phyloP scores from a whole-genome alignment of 1,140 invertebrate species.

The Notospermus geniculatus region DNA sequence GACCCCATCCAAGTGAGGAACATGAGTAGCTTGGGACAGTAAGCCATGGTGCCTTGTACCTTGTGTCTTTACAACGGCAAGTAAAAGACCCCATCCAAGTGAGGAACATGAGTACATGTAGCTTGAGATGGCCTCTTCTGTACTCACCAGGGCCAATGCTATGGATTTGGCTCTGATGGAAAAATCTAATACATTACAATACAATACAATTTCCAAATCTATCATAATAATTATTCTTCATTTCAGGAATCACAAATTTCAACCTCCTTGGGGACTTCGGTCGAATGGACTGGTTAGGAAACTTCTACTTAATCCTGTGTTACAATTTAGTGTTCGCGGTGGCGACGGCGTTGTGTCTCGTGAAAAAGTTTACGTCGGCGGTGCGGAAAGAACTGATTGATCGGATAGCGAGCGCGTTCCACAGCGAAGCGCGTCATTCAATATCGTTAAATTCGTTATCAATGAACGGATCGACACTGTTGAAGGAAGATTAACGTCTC shows the following conservation, averaged over 20 bases:
- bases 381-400: conserved; percentile 79
- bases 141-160: too few species aligned
- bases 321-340: conserved; percentile 92
- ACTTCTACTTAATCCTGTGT: conserved; percentile 86
- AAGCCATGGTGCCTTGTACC: too few species aligned
- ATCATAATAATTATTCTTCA: conserved; percentile 12
- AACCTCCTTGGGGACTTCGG: conserved; percentile 96
- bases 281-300: conserved; percentile 94
- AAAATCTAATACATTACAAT: too few species aligned
- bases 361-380: conserved; percentile 88
- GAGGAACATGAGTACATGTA: too few species aligned
- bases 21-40: too few species aligned
- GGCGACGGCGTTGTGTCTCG: conserved; percentile 80
- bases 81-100: too few species aligned
- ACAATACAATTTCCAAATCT: too few species aligned
- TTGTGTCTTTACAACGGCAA: too few species aligned
- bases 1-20: too few species aligned
- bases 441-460: not conserved
- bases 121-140: too few species aligned
- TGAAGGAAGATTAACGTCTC: too few species aligned
- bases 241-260: conserved; percentile 91
- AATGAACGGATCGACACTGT: not conserved
- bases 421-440: conserved; percentile 17
- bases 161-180: too few species aligned
- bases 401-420: conserved; percentile 30